A percentile compares a stretch with the other conserved stretches of the same genome.
Evolutionary conservation across 2,888 invertebrate genomes (phyloP).

Genomic region (Agrilus biguttatus): DNA sequence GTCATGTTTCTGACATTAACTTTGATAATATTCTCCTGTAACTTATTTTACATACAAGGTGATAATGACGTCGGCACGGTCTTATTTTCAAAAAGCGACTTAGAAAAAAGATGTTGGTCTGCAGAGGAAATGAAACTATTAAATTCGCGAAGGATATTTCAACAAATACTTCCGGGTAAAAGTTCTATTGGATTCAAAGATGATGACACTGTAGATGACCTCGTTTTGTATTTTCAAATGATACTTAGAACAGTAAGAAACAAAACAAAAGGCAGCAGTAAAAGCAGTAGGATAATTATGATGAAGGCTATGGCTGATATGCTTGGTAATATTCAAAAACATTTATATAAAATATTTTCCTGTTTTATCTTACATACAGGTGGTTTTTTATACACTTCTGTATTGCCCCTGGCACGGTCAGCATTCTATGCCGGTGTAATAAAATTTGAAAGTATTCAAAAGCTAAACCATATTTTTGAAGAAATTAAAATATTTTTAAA

Average conservation of each 20-base stretch:
- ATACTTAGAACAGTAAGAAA: conserved; percentile 19
- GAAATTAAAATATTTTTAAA: conserved; percentile 41
- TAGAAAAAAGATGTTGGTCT: conserved; percentile 25
- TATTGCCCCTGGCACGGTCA: conserved; percentile 43
- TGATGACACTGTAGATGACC: conserved; percentile 22
- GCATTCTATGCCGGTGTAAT: conserved; percentile 49
- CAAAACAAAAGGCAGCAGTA: conserved; percentile 21
- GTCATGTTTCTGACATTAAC: not conserved
- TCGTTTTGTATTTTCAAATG: conserved; percentile 25
- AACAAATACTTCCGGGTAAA: conserved; percentile 24
- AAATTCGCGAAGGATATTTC: conserved; percentile 25
- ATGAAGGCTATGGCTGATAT: conserved; percentile 25
- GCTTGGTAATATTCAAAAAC: conserved; percentile 15
- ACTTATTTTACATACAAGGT: no score
- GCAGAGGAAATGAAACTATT: conserved; percentile 25
- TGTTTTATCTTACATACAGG: conserved; percentile 26
- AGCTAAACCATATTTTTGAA: conserved; percentile 39
- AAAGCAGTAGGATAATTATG: conserved; percentile 24
- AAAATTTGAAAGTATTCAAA: conserved; percentile 37
- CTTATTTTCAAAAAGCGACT: conserved; percentile 24
- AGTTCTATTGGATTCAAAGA: conserved; percentile 19
- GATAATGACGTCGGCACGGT: conserved; percentile 23
- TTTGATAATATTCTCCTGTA: no score
- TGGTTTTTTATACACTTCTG: conserved; percentile 44
- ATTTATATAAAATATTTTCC: not conserved